These are phyloP conservation scores for Sepiola atlantica DNA, from an alignment of 2,888 invertebrate genomes.

Conservation along the genomic window DNA sequence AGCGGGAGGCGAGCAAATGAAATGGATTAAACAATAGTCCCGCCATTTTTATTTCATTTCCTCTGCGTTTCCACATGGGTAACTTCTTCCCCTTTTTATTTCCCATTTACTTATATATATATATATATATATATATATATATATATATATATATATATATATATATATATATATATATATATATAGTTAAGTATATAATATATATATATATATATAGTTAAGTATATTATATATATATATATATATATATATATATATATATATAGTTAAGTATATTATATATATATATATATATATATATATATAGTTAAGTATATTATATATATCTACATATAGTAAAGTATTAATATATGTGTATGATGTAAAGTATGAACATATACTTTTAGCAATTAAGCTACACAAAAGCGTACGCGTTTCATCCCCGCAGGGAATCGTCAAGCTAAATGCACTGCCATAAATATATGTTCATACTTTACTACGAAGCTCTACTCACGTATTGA, in stretches of 20 bases:
- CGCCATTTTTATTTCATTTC: not conserved
- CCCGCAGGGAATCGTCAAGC: no score
- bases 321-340: not conserved
- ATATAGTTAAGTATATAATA: not conserved
- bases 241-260: no score
- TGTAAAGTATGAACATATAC: no score
- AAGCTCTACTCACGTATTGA: no score
- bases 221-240: no score
- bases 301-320: no score
- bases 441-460: no score
- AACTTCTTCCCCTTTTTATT: not conserved
- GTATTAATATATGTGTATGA: not conserved
- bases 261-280: no score
- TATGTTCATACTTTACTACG: no score
- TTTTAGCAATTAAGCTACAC: no score
- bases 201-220: not conserved
- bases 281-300: no score
- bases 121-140: not conserved
- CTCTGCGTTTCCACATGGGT: not conserved
- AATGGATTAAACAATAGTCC: not conserved
- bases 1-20: not conserved
- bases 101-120: not conserved
- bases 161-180: conserved; percentile 32
- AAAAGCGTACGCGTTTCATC: no score
- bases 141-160: conserved; percentile 23